Base-by-base conservation (phyloP, 1,140 invertebrate genomes). In the Papilio glaucus region DNA sequence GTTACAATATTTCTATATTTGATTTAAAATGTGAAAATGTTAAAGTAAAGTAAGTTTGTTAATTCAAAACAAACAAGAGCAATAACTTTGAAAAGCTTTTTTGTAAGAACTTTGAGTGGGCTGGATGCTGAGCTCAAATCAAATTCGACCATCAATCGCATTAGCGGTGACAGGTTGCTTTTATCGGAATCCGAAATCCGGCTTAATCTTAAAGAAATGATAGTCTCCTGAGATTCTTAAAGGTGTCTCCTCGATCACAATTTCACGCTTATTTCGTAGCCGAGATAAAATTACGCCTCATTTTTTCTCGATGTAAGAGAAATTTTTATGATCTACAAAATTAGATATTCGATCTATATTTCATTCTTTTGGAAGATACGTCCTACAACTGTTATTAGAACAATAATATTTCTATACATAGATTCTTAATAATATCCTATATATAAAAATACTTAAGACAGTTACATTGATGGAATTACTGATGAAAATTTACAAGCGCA, bases 81-180 rank as follows among this genome's bases (percentile, higher is more conserved):
- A 49, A 21, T 49, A 49, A 49, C 45, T 49, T 49, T 49, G 18
- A 49, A 49, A 49, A 49, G 37, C 37, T 38, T 62, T 68, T 33
- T 45, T 12, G 13, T 12, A 26, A 15, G 21, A 26, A 29, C 65
- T 68, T 45, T 12, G 18, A 45, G 41, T 68, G 42, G 41, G 41
- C 65, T 24, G 65, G 42, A 29, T 45, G 39, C 49, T 45, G 42
- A 41, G 42, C 41, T 68, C 41, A 68, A 49, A 68, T 68, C 65
- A 68, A 68, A 49, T 68, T 68, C 65, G 65, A 26, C 65, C 65
- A 68, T 68, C 65, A 68, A 68, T 68, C 65, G 65, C 65, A 68
- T 68, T 68, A 68, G 41, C 41, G 65, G 41, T 68, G 65, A 68
- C 65, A 68, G 65, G 39, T 68, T 68, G 65, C 65, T 68, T 68